These are phyloP conservation scores for Meleagris gallopavo DNA, from an alignment of 2,113 vertebrate species.

Conservation along the genomic window DNA sequence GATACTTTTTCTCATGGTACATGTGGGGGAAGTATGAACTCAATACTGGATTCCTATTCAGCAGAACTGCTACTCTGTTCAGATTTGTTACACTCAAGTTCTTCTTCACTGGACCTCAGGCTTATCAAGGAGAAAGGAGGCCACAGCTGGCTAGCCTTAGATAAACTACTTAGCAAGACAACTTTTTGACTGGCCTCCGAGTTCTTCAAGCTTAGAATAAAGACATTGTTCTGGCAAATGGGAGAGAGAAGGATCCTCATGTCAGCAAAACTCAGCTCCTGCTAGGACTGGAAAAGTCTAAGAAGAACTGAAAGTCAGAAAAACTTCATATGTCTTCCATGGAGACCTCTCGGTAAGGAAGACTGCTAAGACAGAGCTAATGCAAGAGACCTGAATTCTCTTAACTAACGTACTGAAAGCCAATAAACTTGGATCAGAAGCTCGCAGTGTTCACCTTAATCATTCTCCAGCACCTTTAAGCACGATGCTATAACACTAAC, in stretches of 20 bases:
- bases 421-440: neutral
- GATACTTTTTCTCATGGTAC: neutral
- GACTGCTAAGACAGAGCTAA: neutral
- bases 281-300: neutral
- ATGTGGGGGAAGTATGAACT: neutral
- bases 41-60: neutral
- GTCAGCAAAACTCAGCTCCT: neutral
- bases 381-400: neutral
- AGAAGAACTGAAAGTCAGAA: neutral
- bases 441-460: neutral
- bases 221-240: conserved; percentile 4
- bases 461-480: conserved; percentile 15
- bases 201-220: neutral
- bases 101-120: neutral
- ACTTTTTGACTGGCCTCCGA: conserved; percentile 6
- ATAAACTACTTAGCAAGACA: neutral
- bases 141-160: neutral
- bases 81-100: neutral
- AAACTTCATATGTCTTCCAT: neutral
- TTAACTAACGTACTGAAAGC: neutral
- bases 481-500: neutral
- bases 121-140: neutral
- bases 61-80: neutral
- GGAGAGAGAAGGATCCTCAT: neutral
- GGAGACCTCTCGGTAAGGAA: neutral